Conservation (phyloP, 2,113 vertebrate genomes). For the Gadus macrocephalus region DNA sequence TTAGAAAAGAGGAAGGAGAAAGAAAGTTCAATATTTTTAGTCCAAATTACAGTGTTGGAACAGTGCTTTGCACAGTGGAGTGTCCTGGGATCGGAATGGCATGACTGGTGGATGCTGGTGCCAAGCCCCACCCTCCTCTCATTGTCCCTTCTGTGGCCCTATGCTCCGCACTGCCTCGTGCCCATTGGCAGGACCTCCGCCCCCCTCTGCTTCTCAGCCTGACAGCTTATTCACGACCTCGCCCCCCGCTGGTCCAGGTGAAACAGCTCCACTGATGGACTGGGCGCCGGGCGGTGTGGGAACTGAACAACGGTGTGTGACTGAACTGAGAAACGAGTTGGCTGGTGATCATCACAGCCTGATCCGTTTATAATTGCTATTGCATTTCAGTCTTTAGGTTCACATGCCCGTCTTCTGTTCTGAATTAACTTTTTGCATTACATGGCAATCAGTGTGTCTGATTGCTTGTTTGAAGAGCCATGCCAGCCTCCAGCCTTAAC, state of each 20-base stretch:
- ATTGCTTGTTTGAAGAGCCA: slow-evolving; percentile 42
- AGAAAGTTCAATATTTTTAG: slow-evolving; percentile 82
- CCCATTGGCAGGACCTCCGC: slow-evolving; percentile 52
- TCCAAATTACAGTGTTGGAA: slow-evolving; percentile 80
- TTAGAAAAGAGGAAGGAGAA: slow-evolving; percentile 75
- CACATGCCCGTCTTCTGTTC: not conserved
- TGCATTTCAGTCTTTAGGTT: too few relatives aligned
- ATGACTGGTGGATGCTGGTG: slow-evolving; percentile 67
- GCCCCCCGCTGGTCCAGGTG: not conserved
- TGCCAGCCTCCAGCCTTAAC: slow-evolving; percentile 60
- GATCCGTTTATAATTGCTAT: too few relatives aligned
- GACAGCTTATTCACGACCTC: slow-evolving; percentile 19
- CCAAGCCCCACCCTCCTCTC: slow-evolving; percentile 73
- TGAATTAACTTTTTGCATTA: slow-evolving; percentile 7
- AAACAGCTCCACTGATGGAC: too few relatives aligned
- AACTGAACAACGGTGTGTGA: too few relatives aligned
- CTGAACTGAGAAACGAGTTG: too few relatives aligned
- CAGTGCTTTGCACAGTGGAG: slow-evolving; percentile 73
- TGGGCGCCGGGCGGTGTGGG: too few relatives aligned
- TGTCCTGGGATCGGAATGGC: slow-evolving; percentile 77
- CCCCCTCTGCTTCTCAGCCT: slow-evolving; percentile 26
- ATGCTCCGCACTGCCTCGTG: slow-evolving; percentile 47
- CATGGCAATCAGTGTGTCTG: slow-evolving; percentile 33
- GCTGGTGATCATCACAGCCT: too few relatives aligned
- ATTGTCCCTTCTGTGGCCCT: slow-evolving; percentile 70